Base-by-base conservation (phyloP, 2,888 invertebrate species). In the Rugalucina vietnamica region DNA sequence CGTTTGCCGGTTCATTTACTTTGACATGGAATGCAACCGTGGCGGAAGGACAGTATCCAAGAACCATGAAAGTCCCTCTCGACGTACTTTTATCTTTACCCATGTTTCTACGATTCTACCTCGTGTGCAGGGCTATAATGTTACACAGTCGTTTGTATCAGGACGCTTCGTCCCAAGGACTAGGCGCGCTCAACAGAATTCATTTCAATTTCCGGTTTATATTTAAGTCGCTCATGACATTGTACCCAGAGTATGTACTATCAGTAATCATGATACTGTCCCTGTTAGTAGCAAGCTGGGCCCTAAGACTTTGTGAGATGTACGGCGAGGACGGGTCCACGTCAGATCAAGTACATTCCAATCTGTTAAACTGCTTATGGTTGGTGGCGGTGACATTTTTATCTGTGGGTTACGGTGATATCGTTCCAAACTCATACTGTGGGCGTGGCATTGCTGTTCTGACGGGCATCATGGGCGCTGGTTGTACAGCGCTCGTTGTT, bases 141-240 rank as follows among this genome's bases (percentile, higher is more conserved):
- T 89, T 95, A 10, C 94, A 94, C 89, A 93, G 93, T 83, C 91
- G 91, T 24, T 91, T 94, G 24, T 94, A 93, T 88, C 93, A 94
- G 57, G 95, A 95, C 87, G 95, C 95, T 37, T 94, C 94, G 10
- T 94, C 94, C 0, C 94, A 94, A 87, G 93, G 94, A 84, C 90
- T 95, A n/a, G 95, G 95, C 8, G 94, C 94, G 5, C 97, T 99
- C 95, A 99, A 99, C 96, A 97, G 99, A 95, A 99, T 99, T 95
- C 99, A 99, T 96, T 99, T 99, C 97, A 96, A 96, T 90, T 99
- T 99, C 95, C 97, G 96, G 85, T 95, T 95, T 88, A 93, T 95
- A 76, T 95, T 95, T 89, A 95, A 95, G 88, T 94, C 94, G 32
- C 87, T 94, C 82, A 95, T 95, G 94, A 92, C 93, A 32, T 88